Evolutionary conservation across 2,797 vertebrate genomes (phyloP).

Genomic region (Cephalopachus bancanus): DNA sequence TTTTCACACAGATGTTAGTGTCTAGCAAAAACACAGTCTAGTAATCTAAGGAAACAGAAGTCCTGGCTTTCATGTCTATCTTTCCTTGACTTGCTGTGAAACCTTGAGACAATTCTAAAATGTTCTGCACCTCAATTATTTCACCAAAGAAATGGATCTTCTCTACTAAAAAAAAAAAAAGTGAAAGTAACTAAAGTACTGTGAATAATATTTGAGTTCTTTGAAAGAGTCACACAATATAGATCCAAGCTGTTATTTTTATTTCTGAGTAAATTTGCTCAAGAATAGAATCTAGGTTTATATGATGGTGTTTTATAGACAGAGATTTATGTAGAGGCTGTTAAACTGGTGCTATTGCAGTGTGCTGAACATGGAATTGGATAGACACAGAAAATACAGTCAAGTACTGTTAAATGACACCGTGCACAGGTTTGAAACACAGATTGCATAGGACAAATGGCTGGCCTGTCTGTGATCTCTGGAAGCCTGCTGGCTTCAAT

Average conservation of each 20-base stretch:
- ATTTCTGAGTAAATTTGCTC: slow-evolving; percentile 75
- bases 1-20: not conserved
- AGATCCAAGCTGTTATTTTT: slow-evolving; percentile 73
- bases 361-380: slow-evolving; percentile 53
- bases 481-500: not conserved
- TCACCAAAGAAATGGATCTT: slow-evolving; percentile 39
- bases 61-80: not conserved
- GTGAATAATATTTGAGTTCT: slow-evolving; percentile 16
- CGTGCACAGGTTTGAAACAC: not conserved
- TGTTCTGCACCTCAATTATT: slow-evolving; percentile 8
- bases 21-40: not conserved
- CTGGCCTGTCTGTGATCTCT: not conserved
- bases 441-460: not conserved
- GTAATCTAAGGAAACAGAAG: not conserved
- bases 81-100: slow-evolving; percentile 5
- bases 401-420: not conserved
- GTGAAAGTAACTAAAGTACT: slow-evolving; percentile 34
- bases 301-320: slow-evolving; percentile 61
- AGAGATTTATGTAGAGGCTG: slow-evolving; percentile 66
- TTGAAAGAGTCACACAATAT: slow-evolving; percentile 44
- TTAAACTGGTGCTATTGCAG: slow-evolving; percentile 54
- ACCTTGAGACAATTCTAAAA: not conserved
- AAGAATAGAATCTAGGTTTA: slow-evolving; percentile 70
- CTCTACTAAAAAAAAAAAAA: not conserved
- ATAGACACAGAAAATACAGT: slow-evolving; percentile 15